A percentile compares a stretch with the other conserved stretches of the same genome.
phyloP scores from a whole-genome alignment of 2,797 vertebrate genomes.

The Clarias platycephalus region DNA sequence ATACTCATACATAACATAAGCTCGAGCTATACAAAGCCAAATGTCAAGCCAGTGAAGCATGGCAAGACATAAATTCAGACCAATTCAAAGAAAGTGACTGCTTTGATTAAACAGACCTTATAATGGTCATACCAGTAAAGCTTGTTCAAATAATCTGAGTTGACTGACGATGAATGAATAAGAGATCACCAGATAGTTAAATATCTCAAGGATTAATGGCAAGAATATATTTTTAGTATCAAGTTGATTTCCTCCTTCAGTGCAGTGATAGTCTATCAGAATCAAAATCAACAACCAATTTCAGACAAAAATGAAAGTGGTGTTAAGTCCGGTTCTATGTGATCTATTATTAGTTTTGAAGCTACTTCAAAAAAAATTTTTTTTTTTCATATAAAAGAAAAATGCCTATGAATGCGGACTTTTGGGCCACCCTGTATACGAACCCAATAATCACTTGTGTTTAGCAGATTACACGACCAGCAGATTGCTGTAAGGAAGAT shows the following conservation, averaged over 20 bases:
- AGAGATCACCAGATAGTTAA: not conserved
- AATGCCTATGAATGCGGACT: too few species aligned
- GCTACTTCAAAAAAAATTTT: too few species aligned
- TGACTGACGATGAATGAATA: not conserved
- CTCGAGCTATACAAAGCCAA: not conserved
- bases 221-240: too few species aligned
- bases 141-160: not conserved
- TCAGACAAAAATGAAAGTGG: too few species aligned
- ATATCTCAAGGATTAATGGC: too few species aligned
- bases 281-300: too few species aligned
- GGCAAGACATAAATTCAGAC: not conserved
- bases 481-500: conserved; percentile 7
- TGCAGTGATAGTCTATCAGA: too few species aligned
- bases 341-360: too few species aligned
- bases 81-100: not conserved
- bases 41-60: not conserved
- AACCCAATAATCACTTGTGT: not conserved
- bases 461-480: not conserved
- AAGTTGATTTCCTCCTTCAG: too few species aligned
- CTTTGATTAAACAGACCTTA: not conserved
- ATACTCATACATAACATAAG: not conserved
- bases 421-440: not conserved
- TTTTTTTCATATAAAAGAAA: too few species aligned
- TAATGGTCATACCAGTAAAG: not conserved
- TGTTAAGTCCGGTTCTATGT: too few species aligned